Evolutionary conservation across 1,140 invertebrate genomes (phyloP), one percentile per base, ranked within the genome.

Genomic region (Grapholita molesta): DNA sequence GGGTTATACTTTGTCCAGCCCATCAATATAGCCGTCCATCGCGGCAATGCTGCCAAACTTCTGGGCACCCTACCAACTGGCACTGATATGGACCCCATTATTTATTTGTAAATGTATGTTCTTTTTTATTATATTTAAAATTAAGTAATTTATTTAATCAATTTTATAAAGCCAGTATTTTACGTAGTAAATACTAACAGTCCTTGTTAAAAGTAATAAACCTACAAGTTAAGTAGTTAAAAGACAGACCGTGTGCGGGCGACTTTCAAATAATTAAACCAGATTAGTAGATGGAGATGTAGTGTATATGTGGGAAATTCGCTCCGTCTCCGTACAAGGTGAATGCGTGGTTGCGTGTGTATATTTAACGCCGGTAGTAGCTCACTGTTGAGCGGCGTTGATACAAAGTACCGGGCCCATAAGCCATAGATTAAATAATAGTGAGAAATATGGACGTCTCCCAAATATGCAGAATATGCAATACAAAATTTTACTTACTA

Each of bases 261-360:
- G 25, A 61, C 55, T 61, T 61, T 28, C 18, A 25, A n/a, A 30
- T 61, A 61, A 61, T 61, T 61, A 61, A 61, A 8, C 12, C 25
- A 61, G 55, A 61, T 61, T 28, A 61, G n/a, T n/a, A 32, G 32
- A 15, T 5, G 53, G n/a, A 23, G 18, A 7, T 57, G 9, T 57
- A 57, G 1, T 9, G 25, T 28, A 15, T 25, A 9, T n/a, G 25
- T 30, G 32, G 55, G n/a, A 15, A 30, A 61, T n/a, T n/a, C n/a
- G n/a, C n/a, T n/a, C n/a, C n/a, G n/a, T 61, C 55, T 32, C n/a
- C 8, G 55, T n/a, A 30, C 25, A 61, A 28, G 25, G 12, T 12
- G 25, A 28, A 28, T 30, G 12, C 25, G 55, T 61, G 23, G 55
- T 61, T 25, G 55, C 25, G 55, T 28, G 24, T 24, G 24, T 61